Evolutionary conservation across 2,113 vertebrate species (phyloP).

Genomic region (Microtus montanus): DNA sequence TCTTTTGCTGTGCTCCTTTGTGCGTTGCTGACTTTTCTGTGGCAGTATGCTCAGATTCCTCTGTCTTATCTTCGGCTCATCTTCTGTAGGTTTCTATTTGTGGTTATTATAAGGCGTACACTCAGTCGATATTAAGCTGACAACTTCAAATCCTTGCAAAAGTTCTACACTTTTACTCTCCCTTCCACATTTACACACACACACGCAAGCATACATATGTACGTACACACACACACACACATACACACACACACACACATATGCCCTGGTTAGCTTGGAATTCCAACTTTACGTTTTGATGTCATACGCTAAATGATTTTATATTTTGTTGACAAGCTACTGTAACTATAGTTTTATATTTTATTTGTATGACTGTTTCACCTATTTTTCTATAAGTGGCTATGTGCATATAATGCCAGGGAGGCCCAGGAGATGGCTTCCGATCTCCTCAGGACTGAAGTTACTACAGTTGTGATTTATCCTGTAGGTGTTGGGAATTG

Average conservation of each 20-base stretch:
- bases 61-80: neutral
- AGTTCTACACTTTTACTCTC: neutral
- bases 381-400: neutral
- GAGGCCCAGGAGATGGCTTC: neutral
- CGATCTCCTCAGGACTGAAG: neutral
- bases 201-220: too few relatives aligned
- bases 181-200: neutral
- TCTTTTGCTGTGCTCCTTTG: neutral
- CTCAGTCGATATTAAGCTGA: neutral
- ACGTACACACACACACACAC: neutral
- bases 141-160: neutral
- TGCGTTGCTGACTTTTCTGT: neutral
- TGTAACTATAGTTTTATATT: neutral
- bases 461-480: neutral
- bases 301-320: neutral
- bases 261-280: neutral
- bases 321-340: neutral
- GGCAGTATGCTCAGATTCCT: neutral
- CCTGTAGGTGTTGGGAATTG: neutral
- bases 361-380: neutral
- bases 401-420: neutral
- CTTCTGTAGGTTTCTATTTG: neutral
- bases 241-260: too few relatives aligned
- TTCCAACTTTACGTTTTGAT: neutral
- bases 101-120: neutral